Evolutionary conservation across 2,797 vertebrate genomes (phyloP).

Genomic region (Tenualosa thibaudeaui): DNA sequence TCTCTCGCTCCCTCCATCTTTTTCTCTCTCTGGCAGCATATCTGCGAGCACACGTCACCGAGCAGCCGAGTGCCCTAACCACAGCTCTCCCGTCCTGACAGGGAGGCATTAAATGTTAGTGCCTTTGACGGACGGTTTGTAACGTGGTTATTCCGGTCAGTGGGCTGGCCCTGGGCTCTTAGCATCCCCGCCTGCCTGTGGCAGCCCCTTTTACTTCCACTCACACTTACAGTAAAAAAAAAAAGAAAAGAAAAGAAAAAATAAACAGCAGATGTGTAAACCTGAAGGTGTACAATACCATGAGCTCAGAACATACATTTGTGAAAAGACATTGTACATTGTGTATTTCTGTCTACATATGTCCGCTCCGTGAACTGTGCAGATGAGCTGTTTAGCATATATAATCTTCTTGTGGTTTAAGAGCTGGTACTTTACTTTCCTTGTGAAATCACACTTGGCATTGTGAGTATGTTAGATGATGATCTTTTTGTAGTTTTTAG

Average conservation of each 20-base stretch:
- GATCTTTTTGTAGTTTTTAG: no score
- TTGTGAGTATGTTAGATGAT: not conserved
- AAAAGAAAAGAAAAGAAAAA: not conserved
- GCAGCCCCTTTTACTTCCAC: constrained; percentile 43
- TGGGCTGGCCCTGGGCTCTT: constrained; percentile 31
- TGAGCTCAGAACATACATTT: not conserved
- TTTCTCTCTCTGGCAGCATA: constrained; percentile 25
- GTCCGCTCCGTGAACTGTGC: not conserved
- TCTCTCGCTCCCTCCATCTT: not conserved
- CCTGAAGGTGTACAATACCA: not conserved
- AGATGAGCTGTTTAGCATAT: not conserved
- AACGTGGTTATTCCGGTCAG: constrained; percentile 68
- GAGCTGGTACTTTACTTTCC: not conserved
- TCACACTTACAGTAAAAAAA: not conserved
- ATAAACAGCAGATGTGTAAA: not conserved
- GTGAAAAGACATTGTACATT: not conserved
- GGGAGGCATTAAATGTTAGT: constrained; percentile 69
- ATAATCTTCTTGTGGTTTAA: not conserved
- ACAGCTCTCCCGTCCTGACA: constrained; percentile 65
- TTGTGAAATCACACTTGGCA: not conserved
- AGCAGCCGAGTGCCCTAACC: constrained; percentile 54
- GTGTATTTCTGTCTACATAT: not conserved
- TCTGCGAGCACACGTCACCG: constrained; percentile 58
- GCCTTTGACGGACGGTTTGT: constrained; percentile 62
- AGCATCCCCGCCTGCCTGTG: constrained; percentile 38